Evolutionary conservation across 2,113 vertebrate species (phyloP).

Genomic region (Otolemur garnettii): DNA sequence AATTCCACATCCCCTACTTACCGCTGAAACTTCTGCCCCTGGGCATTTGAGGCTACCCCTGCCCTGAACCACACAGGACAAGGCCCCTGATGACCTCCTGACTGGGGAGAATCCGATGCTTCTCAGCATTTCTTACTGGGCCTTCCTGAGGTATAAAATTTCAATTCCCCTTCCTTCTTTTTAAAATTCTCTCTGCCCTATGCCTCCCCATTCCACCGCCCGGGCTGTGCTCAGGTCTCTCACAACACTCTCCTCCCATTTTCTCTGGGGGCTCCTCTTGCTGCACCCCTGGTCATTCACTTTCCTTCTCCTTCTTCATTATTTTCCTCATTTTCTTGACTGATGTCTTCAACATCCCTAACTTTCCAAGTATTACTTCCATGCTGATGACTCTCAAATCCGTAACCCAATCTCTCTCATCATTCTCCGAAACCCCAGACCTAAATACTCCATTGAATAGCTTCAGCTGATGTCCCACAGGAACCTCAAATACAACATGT

Average conservation of each 20-base stretch:
- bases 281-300: no score
- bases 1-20: background rate
- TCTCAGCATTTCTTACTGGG: background rate
- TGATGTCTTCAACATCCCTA: background rate
- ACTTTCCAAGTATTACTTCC: background rate
- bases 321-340: background rate
- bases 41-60: background rate
- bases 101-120: background rate
- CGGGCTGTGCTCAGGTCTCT: accelerated
- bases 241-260: background rate
- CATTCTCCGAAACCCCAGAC: background rate
- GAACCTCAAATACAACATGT: background rate
- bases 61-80: background rate
- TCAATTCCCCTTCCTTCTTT: background rate
- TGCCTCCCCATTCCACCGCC: background rate
- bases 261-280: background rate
- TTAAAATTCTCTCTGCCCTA: background rate
- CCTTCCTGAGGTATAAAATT: background rate
- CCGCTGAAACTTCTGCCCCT: background rate
- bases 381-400: background rate
- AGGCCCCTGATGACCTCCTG: background rate
- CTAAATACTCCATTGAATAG: background rate
- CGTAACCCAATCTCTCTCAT: background rate
- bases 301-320: background rate
- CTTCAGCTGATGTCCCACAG: background rate